phyloP scores from a whole-genome alignment of 2,113 vertebrate genomes.

The Thymallus thymallus region DNA sequence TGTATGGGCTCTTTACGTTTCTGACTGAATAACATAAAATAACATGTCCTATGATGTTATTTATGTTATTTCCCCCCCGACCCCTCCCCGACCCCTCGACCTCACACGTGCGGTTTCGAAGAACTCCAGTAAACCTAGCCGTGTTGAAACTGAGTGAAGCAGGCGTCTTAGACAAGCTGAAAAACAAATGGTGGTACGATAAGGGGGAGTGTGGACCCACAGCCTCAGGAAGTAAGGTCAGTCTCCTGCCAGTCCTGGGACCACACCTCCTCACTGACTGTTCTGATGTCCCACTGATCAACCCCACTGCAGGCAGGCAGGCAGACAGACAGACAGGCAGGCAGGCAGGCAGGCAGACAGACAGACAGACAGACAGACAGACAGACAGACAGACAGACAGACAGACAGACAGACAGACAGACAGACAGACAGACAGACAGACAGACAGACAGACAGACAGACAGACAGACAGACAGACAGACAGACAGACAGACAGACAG shows the following conservation, averaged over 20 bases:
- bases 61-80: slow-evolving; percentile 98
- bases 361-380: too few species aligned
- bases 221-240: slow-evolving; percentile 99
- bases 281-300: slow-evolving; percentile 49
- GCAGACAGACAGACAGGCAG: too few species aligned
- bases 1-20: slow-evolving; percentile 80
- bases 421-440: too few species aligned
- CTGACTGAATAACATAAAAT: slow-evolving; percentile 99
- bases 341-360: too few species aligned
- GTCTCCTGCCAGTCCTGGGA: slow-evolving; percentile 89
- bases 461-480: too few species aligned
- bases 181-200: slow-evolving; percentile 99
- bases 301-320: slow-evolving; percentile 45
- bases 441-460: too few species aligned
- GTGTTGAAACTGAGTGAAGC: slow-evolving; percentile 99
- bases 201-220: slow-evolving; percentile 99
- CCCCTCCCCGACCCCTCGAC: slow-evolving; percentile 20
- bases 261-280: slow-evolving; percentile 76
- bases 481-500: not conserved
- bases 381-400: too few species aligned
- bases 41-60: slow-evolving; percentile 99
- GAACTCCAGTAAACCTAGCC: slow-evolving; percentile 99
- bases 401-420: too few species aligned
- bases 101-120: slow-evolving; percentile 79
- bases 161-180: slow-evolving; percentile 99